Base-by-base conservation (phyloP, 2,888 invertebrate species). In the Meganola albula region DNA sequence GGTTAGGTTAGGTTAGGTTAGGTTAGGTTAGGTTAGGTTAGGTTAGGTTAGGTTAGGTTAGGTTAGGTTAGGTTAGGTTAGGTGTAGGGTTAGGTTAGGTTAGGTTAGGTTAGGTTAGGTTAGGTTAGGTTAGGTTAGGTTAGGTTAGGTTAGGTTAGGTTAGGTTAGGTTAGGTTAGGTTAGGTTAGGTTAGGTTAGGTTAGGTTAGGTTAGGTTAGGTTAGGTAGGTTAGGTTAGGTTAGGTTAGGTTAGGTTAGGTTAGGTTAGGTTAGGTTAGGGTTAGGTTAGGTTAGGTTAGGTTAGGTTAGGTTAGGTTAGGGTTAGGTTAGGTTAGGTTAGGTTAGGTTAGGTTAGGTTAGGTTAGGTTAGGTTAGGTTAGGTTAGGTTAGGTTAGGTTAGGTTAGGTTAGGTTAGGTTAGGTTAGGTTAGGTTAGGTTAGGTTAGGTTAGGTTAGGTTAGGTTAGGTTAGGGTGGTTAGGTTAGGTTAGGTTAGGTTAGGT, bases 1-100 rank as follows among this genome's bases (percentile, higher is more conserved):
- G 39, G 39, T 39, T 39, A 39, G 39, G 39, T 39, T 39, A 39
- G 39, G 39, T 39, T 39, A 39, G 39, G 39, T 39, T 39, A 39
- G 39, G 39, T 39, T 39, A 39, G 39, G 39, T 39, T 39, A 39
- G 39, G 39, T 39, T 39, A 39, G 39, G 39, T 39, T 39, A 39
- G 39, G 39, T 39, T 39, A 39, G 39, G 39, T 39, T 39, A 39
- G 39, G 39, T 34, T 39, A 28, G 34, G 39, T 34, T 39, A 34
- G 34, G 39, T 34, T 39, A 34, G 34, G 39, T 34, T 39, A 34
- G 31, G 37, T 37, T 37, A 37, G 37, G 40, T 35, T 40, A 35
- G 35, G 40, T 28, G 16, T 34, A 35, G 32, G 35, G 37, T 37
- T 37, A 37, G 37, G 37, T 37, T 37, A 37, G 37, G 37, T 37